phyloP scores from a whole-genome alignment of 2,797 vertebrate genomes.

The Agapornis canus region DNA sequence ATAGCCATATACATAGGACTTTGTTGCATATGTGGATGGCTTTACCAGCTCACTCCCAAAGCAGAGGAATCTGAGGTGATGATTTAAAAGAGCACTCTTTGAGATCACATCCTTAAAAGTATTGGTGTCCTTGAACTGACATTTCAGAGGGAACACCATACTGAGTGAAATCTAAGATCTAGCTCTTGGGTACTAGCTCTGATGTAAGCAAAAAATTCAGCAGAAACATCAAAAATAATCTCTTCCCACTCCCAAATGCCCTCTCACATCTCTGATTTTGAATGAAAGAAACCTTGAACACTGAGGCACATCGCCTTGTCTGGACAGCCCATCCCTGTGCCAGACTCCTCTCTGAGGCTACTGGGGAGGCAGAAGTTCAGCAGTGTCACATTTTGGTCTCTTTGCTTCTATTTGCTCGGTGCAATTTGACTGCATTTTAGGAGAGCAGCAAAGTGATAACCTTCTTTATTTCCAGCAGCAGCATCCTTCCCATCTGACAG shows the following conservation, averaged over 20 bases:
- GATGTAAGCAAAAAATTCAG: neutral
- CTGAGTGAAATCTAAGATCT: neutral
- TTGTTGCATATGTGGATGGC: rapidly evolving
- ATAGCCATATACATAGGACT: neutral
- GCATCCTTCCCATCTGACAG: neutral
- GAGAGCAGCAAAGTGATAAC: neutral
- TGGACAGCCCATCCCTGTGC: neutral
- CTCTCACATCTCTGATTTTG: neutral
- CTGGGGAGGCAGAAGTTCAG: neutral
- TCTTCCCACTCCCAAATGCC: neutral
- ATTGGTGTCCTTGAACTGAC: rapidly evolving
- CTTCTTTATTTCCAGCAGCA: neutral
- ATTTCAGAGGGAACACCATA: neutral
- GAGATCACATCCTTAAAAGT: neutral
- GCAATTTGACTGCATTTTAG: neutral
- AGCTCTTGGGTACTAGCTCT: neutral
- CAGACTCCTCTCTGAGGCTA: neutral
- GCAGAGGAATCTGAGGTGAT: rapidly evolving
- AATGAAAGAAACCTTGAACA: neutral
- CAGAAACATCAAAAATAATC: neutral
- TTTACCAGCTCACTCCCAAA: neutral
- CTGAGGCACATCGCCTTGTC: rapidly evolving
- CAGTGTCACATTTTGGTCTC: neutral
- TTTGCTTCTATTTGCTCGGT: neutral
- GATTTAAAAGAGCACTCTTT: neutral